Conservation (phyloP, 2,888 invertebrate genomes). For the Coelopa pilipes region DNA sequence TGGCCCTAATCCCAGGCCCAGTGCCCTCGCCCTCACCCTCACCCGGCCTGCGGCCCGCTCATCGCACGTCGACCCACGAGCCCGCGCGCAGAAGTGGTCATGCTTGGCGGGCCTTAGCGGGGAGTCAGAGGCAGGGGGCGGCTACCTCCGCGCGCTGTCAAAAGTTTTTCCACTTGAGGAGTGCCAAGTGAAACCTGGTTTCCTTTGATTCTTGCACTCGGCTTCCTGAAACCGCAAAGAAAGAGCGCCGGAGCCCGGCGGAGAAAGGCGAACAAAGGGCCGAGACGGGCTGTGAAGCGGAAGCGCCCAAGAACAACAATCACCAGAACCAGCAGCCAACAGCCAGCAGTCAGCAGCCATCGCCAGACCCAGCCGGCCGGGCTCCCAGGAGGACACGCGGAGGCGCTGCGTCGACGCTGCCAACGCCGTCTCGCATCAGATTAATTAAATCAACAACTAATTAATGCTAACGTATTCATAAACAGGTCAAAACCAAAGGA, state of each 20-base stretch:
- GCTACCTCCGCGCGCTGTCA: slow-evolving; percentile 34
- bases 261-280: neutral
- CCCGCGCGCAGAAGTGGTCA: too few species aligned
- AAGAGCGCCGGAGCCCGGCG: neutral
- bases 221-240: slow-evolving; percentile 35
- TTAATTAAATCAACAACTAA: slow-evolving; percentile 65
- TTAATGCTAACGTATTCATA: slow-evolving; percentile 63
- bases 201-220: slow-evolving; percentile 41
- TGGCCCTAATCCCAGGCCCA: slow-evolving; percentile 12
- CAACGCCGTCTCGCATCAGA: slow-evolving; percentile 43
- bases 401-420: slow-evolving; percentile 31
- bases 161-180: slow-evolving; percentile 59
- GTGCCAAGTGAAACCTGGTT: slow-evolving; percentile 51
- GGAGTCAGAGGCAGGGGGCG: neutral
- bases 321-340: slow-evolving; percentile 29
- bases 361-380: slow-evolving; percentile 18
- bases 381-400: neutral
- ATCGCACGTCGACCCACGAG: too few species aligned
- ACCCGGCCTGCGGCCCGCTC: too few species aligned
- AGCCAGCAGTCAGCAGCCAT: slow-evolving; percentile 23
- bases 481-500: slow-evolving; percentile 48
- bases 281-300: neutral
- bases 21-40: too few species aligned
- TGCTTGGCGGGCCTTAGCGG: too few species aligned
- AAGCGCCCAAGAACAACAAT: neutral